These are phyloP conservation scores for Gasterosteus aculeatus DNA, from an alignment of 2,113 vertebrate genomes.

Conservation along the genomic window DNA sequence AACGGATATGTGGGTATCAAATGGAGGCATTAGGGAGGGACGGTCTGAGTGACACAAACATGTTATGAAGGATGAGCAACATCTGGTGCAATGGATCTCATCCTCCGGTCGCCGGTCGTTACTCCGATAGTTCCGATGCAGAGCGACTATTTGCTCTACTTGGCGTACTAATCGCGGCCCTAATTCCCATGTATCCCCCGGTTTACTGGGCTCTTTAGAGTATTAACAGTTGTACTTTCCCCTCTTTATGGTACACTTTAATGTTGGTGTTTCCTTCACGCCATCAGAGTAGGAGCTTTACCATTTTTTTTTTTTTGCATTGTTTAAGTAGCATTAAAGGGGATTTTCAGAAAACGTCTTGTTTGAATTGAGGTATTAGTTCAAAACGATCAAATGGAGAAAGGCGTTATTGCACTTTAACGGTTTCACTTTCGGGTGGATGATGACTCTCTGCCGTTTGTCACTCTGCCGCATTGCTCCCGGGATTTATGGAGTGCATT, in stretches of 20 bases:
- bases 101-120: conserved; percentile 45
- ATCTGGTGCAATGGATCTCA: conserved; percentile 77
- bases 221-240: conserved; percentile 69
- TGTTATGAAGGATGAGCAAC: conserved; percentile 79
- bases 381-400: conserved; percentile 10
- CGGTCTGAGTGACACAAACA: conserved; percentile 73
- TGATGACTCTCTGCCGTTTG: conserved; percentile 8
- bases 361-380: conserved; percentile 36
- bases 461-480: conserved; percentile 20
- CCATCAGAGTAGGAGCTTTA: conserved; percentile 23
- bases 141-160: conserved; percentile 51
- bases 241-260: conserved; percentile 49
- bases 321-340: conserved; percentile 43
- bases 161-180: conserved; percentile 69
- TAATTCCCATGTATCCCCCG: conserved; percentile 71
- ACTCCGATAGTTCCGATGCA: conserved; percentile 49
- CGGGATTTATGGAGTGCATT: conserved; percentile 55
- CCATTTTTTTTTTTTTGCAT: conserved; percentile 15
- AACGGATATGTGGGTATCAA: conserved; percentile 65
- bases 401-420: conserved; percentile 17
- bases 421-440: conserved; percentile 16
- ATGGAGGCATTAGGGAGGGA: conserved; percentile 71
- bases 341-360: conserved; percentile 54
- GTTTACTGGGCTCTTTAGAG: conserved; percentile 77
- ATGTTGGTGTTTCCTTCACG: conserved; percentile 16